phyloP scores from a whole-genome alignment of 64 coral and sea anemone species.

The Catalaphyllia jardinei region DNA sequence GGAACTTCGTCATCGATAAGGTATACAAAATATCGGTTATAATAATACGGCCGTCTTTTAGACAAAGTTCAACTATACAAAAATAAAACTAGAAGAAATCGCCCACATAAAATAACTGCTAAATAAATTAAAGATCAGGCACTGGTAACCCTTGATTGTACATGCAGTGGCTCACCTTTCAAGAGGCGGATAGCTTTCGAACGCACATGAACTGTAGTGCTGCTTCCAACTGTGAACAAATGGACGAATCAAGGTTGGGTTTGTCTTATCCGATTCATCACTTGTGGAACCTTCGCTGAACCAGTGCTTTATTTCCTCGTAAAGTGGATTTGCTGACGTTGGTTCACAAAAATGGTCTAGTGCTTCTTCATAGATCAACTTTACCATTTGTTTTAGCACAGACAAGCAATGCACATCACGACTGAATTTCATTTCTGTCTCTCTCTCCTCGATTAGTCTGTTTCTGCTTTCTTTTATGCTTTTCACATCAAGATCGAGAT shows the following conservation, averaged over 20 bases:
- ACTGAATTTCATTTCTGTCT: too few relatives aligned
- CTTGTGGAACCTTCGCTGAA: conserved; percentile 55
- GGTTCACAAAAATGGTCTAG: neutral
- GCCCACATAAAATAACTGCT: too few relatives aligned
- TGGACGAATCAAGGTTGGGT: conserved; percentile 72
- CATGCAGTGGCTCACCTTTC: conserved; percentile 14
- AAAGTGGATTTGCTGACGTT: neutral
- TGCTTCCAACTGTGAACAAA: conserved; percentile 53
- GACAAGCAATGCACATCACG: neutral
- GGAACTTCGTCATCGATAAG: too few relatives aligned
- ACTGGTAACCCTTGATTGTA: too few relatives aligned
- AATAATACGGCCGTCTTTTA: too few relatives aligned
- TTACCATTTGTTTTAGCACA: neutral
- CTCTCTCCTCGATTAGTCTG: conserved; percentile 8
- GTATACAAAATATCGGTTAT: too few relatives aligned
- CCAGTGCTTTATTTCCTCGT: conserved; percentile 59
- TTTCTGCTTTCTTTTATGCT: conserved; percentile 42
- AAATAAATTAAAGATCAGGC: too few relatives aligned
- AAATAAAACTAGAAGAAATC: too few relatives aligned
- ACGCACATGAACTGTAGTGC: conserved; percentile 50
- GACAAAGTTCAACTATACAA: too few relatives aligned
- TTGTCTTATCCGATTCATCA: neutral
- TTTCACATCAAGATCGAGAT: conserved; percentile 26
- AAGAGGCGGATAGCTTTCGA: conserved; percentile 47
- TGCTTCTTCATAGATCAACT: neutral